Evolutionary conservation across 2,888 invertebrate species (phyloP).

Genomic region (Acronicta aceris): DNA sequence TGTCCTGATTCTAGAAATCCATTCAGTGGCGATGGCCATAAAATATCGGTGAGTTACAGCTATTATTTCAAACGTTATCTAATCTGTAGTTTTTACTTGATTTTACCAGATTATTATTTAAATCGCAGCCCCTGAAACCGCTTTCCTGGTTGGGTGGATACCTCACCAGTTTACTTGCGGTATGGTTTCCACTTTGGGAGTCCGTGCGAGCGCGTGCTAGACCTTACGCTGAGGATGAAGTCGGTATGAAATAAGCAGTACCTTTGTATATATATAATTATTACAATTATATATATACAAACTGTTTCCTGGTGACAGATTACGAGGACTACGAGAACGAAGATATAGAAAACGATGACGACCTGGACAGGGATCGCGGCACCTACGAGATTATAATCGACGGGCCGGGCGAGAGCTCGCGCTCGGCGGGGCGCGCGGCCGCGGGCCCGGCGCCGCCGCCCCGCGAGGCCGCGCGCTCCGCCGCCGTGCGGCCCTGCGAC

Average conservation of each 20-base stretch:
- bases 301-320: constrained; percentile 59
- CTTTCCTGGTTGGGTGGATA: constrained; percentile 89
- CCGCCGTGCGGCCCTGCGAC: constrained; percentile 94
- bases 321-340: constrained; percentile 85
- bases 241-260: too few species aligned
- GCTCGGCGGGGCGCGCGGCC: constrained; percentile 75
- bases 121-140: constrained; percentile 87
- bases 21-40: constrained; percentile 87
- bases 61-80: background rate
- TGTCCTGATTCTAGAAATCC: constrained; percentile 93
- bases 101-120: constrained; percentile 6
- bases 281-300: too few species aligned
- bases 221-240: constrained; percentile 87
- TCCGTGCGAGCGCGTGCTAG: constrained; percentile 73
- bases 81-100: background rate
- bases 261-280: too few species aligned
- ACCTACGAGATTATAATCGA: constrained; percentile 85
- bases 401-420: constrained; percentile 72
- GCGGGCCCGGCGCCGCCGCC: constrained; percentile 79
- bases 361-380: constrained; percentile 78
- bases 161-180: constrained; percentile 82
- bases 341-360: constrained; percentile 77
- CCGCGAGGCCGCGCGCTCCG: constrained; percentile 86
- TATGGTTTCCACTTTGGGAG: constrained; percentile 87
- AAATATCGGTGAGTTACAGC: constrained; percentile 66